Evolutionary conservation across 2,888 invertebrate species (phyloP), one percentile per base, ranked within the genome.

Genomic region (Pediacus dermestoides): DNA sequence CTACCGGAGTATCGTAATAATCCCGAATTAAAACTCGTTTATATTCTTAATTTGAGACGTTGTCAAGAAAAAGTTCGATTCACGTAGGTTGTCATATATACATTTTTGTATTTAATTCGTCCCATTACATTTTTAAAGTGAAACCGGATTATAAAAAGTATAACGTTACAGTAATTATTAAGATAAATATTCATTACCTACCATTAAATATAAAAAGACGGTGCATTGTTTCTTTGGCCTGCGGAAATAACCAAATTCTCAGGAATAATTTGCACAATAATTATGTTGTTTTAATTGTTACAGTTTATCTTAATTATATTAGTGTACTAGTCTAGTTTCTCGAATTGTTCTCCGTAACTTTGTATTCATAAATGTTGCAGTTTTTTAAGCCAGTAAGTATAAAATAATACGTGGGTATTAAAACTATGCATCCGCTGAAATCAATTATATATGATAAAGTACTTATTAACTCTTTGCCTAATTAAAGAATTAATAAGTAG

Each of bases 101-200:
- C 8, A 18, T 18, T 4, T 18, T n/a, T 23, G 9, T 10, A 23
- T 23, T 23, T 23, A n/a, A n/a, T n/a, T n/a, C n/a, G n/a, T n/a
- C n/a, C n/a, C n/a, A n/a, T n/a, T 12, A 36, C 35, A 47, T 46
- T 43, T 50, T 46, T 46, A 18, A 30, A 26, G 45, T 36, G 46
- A 46, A 51, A 51, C 40, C 45, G 42, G 45, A 36, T 36, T 37
- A 39, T 22, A 40, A 40, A 45, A 52, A 52, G 45, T 49, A 46
- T 52, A 52, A 48, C 48, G 46, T 40, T 39, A 41, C 45, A 23
- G 23, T 23, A 48, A 46, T 52, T 46, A 50, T 44, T 37, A 34
- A 34, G 46, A 52, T 52, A 48, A 52, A 50, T 52, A 52, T 52
- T 52, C 49, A 50, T 52, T 50, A 49, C 35, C 35, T 33, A 32